Evolutionary conservation across 92 coral and sea anemone genomes (phyloP), one percentile per base, ranked within the genome.

Genomic region (Phenganax subtilis): DNA sequence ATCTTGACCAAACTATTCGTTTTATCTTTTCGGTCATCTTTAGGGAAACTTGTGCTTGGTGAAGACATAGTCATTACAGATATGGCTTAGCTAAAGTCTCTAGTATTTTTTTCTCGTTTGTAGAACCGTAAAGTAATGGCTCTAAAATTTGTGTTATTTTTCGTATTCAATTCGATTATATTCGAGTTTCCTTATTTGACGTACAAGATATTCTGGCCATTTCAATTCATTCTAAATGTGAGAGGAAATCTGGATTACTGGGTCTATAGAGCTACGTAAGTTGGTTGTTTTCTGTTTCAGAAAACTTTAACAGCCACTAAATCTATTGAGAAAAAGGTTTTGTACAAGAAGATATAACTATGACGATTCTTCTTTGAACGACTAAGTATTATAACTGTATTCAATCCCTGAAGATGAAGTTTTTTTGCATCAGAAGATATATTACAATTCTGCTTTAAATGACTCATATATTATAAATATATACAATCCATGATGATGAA

Each of bases 241-340:
- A 30, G 72, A 2, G 99, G 97, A 54, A 96, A 85, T 31, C 85
- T 96, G 63, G 74, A 86, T 78, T 96, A 96, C 70, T 96, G 99
- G 99, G 93, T 96, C 9, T 96, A 88, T 67, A 87, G 98, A 51
- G 92, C 97, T n/a, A 96, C 97, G 99, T 96, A 84, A 94, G 98
- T 92, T 66, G 9, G 16, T 51, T 75, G 15, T 12, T 1, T 80
- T 57, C 6, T 69, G 7, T 69, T 5, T 69, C 25, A 69, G 55
- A 59, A 20, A 20, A 14, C 16, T 59, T 14, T 25, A 14, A 14
- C 65, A 59, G n/a, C n/a, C 16, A 59, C 16, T 14, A 59, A 59
- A 59, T 59, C 27, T 59, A 59, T 14, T 1, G 3, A 59, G n/a
- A 59, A 59, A 59, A 59, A 14, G 25, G 2, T 59, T 59, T 37